Base-by-base conservation (phyloP, 2,797 vertebrate species). In the Vireo griseus region DNA sequence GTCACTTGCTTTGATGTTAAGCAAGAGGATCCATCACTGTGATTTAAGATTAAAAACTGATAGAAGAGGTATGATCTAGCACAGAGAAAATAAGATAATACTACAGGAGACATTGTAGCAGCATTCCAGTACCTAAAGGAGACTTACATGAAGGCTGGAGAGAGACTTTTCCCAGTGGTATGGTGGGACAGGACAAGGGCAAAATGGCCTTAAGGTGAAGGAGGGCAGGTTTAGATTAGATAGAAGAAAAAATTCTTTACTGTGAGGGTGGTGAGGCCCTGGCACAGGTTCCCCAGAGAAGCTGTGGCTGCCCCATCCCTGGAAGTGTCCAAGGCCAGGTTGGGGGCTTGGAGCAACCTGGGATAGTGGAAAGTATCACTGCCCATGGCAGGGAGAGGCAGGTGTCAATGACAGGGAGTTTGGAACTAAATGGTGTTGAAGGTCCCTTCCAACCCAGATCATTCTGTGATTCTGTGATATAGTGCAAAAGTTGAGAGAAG, bases 271-370 rank as follows among this genome's bases (percentile, higher is more conserved):
- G 0, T 10, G 1, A 75, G 40, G 31, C 35, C 5, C 18, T 67
- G 47, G 9, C 6, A 14, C 18, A 54, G 29, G 12, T 2, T 61
- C 1, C 11, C 26, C 19, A 29, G 11, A 48, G 9, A 55, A 20
- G 15, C 17, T 48, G 35, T 48, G 31, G 22, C 5, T 61, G 22
- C 3, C 7, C 48, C 26, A 50, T 42, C 3, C 16, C 22, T 68
- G 55, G 26, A 48, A 61, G 2, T 28, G 9, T n/a, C 0, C 48
- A 75, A 68, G 22, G 3, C 6, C 7, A 14, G 28, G 9, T 0
- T 68, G 48, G 42, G 62, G 2, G 11, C 16, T 48, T 8, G 16
- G 69, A 61, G 18, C 19, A 37, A 4, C 5, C 4, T 68, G 48
- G 31, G 1, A 0, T 5, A 48, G 16, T 55, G 48, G 48, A 55